phyloP scores from a whole-genome alignment of 2,113 vertebrate species.

The Cyanoderma ruficeps region DNA sequence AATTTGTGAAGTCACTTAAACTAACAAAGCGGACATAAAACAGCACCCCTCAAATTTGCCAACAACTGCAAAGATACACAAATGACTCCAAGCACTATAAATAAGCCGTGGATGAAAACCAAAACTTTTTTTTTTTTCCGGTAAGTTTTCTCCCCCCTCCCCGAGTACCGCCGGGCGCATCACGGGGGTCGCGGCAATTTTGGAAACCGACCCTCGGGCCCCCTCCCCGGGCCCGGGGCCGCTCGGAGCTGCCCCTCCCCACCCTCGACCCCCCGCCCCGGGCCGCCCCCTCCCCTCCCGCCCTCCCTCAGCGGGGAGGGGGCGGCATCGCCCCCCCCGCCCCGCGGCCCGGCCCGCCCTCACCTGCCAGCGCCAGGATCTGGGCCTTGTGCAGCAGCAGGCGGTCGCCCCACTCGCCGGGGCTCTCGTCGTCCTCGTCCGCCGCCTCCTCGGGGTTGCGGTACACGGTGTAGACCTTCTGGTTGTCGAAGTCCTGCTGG shows the following conservation, averaged over 20 bases:
- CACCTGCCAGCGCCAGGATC: too few species aligned
- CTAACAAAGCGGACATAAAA: conserved; percentile 2
- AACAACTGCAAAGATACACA: not conserved
- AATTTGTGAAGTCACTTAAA: conserved; percentile 10
- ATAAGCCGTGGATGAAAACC: not conserved
- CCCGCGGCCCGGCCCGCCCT: too few species aligned
- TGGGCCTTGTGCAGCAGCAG: too few species aligned
- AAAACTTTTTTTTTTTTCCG: not conserved
- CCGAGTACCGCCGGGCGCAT: not conserved
- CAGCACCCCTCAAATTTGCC: not conserved
- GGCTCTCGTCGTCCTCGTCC: too few species aligned
- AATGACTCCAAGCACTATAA: not conserved
- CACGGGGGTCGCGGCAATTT: not conserved
- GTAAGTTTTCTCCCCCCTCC: not conserved
- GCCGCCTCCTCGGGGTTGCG: too few species aligned
- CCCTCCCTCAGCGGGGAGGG: too few species aligned
- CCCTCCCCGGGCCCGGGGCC: not conserved
- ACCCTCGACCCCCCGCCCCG: not conserved
- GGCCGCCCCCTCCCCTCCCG: too few species aligned
- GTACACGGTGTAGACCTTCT: too few species aligned
- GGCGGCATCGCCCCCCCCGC: too few species aligned
- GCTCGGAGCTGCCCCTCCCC: not conserved
- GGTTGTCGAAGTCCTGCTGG: too few species aligned
- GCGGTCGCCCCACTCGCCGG: too few species aligned
- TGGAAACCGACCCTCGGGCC: not conserved